Conservation (phyloP, 2,797 vertebrate genomes). For the Chelidonichthys spinosus region DNA sequence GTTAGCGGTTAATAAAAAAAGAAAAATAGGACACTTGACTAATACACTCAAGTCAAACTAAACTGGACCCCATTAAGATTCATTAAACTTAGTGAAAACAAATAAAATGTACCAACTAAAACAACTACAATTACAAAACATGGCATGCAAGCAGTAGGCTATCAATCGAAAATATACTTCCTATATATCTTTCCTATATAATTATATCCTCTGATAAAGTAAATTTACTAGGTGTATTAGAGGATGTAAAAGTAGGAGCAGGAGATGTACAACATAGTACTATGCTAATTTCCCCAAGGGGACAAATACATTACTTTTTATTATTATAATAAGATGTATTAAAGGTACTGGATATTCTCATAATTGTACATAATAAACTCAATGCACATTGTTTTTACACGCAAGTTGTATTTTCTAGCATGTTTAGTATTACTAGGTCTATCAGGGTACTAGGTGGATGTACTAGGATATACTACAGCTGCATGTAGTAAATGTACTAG, state of each 20-base stretch:
- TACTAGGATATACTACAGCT: background rate
- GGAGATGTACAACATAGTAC: background rate
- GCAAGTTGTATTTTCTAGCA: too few species aligned
- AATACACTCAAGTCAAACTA: background rate
- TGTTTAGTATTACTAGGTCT: too few species aligned
- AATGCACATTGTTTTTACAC: too few species aligned
- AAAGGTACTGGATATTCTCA: too few species aligned
- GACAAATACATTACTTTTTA: too few species aligned
- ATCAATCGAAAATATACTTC: too few species aligned
- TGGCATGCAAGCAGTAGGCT: too few species aligned
- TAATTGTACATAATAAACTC: too few species aligned
- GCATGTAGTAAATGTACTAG: background rate
- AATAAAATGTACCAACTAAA: background rate
- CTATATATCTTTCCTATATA: too few species aligned
- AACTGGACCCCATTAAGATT: background rate
- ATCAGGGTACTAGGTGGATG: too few species aligned
- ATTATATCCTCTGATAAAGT: background rate
- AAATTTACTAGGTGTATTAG: background rate
- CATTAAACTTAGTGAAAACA: too few species aligned
- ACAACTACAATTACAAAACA: background rate
- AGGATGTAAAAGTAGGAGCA: background rate
- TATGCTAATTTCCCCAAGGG: too few species aligned
- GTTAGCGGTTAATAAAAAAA: slow-evolving; percentile 4
- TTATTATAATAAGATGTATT: background rate
- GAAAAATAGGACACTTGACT: background rate